These are phyloP conservation scores for Perizoma flavofasciatum DNA, from an alignment of 2,888 invertebrate genomes.

Conservation along the genomic window DNA sequence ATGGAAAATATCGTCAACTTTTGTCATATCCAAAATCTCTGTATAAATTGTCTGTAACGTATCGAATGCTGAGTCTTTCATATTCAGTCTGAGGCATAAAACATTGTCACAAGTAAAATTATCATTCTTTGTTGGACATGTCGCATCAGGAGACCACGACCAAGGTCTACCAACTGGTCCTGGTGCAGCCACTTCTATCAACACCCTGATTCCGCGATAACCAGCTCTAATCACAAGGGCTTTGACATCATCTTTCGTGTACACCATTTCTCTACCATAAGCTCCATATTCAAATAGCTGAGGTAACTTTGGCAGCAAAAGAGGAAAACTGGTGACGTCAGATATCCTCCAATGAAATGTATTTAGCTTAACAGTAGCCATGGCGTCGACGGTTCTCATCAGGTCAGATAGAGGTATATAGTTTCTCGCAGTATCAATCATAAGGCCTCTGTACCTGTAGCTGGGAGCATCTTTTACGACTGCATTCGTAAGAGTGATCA, in stretches of 20 bases:
- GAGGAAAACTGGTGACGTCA: conserved; percentile 95
- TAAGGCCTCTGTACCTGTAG: conserved; percentile 90
- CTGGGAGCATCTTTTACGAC: conserved; percentile 90
- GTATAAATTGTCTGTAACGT: conserved; percentile 88
- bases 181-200: conserved; percentile 94
- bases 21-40: conserved; percentile 88
- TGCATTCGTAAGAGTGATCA: conserved; percentile 85
- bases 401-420: conserved; percentile 90
- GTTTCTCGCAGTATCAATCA: conserved; percentile 95
- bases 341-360: conserved; percentile 96
- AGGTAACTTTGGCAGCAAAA: conserved; percentile 87
- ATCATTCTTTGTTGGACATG: conserved; percentile 50
- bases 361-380: conserved; percentile 94
- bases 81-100: conserved; percentile 90
- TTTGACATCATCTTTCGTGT: conserved; percentile 86
- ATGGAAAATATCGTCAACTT: conserved; percentile 90
- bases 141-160: conserved; percentile 88
- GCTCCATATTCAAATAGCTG: conserved; percentile 91
- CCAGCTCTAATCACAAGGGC: conserved; percentile 90
- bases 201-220: conserved; percentile 90
- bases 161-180: conserved; percentile 93
- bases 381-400: conserved; percentile 90
- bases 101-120: conserved; percentile 86
- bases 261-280: conserved; percentile 89
- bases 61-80: conserved; percentile 87